Evolutionary conservation across 1,140 invertebrate genomes (phyloP).

Genomic region (Lamellibrachia luymesi): DNA sequence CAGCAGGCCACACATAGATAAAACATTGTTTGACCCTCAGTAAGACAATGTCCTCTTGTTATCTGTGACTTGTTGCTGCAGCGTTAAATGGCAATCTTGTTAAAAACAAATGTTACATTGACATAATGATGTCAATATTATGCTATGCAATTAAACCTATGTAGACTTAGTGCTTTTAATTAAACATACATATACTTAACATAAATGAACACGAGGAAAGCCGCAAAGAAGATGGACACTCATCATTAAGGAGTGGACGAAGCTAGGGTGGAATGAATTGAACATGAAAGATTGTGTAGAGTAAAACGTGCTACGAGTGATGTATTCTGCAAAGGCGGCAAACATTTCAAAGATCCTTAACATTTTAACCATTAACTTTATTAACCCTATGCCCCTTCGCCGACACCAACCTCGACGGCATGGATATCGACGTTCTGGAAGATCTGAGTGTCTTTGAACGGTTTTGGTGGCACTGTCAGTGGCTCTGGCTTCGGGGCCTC

Average conservation of each 20-base stretch:
- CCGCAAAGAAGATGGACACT: no score
- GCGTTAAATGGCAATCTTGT: no score
- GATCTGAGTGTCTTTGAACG: constrained; percentile 27
- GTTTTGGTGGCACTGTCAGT: constrained; percentile 25
- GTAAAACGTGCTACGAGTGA: no score
- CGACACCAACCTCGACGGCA: constrained; percentile 47
- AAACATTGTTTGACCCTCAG: no score
- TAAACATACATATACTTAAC: neutral
- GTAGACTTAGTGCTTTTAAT: neutral
- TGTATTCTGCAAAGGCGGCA: neutral
- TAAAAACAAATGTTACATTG: neutral
- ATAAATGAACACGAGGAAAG: no score
- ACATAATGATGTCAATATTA: neutral
- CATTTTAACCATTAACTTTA: neutral
- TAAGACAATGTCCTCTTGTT: no score
- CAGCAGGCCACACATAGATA: no score
- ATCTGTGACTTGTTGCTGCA: no score
- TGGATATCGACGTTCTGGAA: constrained; percentile 54
- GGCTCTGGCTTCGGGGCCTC: constrained; percentile 24
- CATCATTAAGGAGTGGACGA: no score
- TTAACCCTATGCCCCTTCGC: neutral
- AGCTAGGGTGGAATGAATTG: no score
- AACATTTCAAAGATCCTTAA: no score
- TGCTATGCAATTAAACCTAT: neutral
- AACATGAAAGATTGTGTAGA: no score